Evolutionary conservation across 1,140 invertebrate species (phyloP), one percentile per base, ranked within the genome.

Genomic region (Mizuhopecten yessoensis): DNA sequence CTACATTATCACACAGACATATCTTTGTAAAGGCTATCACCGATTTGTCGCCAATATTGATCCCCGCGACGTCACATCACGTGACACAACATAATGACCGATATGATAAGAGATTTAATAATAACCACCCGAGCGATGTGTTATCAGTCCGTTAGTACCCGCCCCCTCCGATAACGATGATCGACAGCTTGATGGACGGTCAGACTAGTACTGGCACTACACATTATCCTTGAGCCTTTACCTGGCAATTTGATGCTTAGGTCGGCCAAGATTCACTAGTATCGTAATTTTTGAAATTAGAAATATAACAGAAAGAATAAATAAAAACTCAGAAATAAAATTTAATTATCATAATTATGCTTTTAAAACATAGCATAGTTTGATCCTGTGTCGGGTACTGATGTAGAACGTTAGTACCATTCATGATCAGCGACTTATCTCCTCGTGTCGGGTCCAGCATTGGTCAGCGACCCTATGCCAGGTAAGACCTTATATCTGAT

Each of bases 21-120:
- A 75, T 75, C 57, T 75, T 75, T 75, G 1, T 75, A 75, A 75
- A 29, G 11, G 57, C 57, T 75, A 75, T 75, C 57, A 75, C 57
- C 29, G 57, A 75, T 75, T 75, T 75, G 57, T 75, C 57, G 57
- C 57, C 57, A 75, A 75, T 75, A 75, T 75, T 75, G 57, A 75
- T 75, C 57, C 57, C 57, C 57, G 11, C n/a, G 57, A 75, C 57
- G 57, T 75, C 57, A 75, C n/a, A 75, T n/a, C 57, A 75, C 57
- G 57, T 75, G 57, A 75, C 57, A 75, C 57, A n/a, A 75, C 57
- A 75, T 75, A 75, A 75, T 75, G 57, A 75, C 57, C 57, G 57
- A 75, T 75, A 75, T 75, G 57, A 75, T 75, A 75, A 75, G 57
- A 29, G 57, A 29, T 75, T 75, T 75, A 75, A 75, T 75, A 75